Evolutionary conservation across 2,888 invertebrate genomes (phyloP), one percentile per base, ranked within the genome.

Genomic region (Meandrusa payeni): DNA sequence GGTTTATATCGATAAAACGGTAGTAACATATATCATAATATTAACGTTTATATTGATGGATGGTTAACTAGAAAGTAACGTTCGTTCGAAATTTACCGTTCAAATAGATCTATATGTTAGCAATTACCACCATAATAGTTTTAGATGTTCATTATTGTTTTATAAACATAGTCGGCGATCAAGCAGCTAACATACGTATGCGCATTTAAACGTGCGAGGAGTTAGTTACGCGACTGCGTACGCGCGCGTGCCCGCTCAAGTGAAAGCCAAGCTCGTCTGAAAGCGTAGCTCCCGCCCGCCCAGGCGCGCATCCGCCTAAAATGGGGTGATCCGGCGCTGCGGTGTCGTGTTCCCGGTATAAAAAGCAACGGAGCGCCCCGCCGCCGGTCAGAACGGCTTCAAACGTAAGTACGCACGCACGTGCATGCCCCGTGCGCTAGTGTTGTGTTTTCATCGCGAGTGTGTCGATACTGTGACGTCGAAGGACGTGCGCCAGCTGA

Each of bases 311-410:
- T 86, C 86, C 87, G 74, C 87, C 87, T 86, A 88, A 87, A 88
- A 87, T 86, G 86, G 87, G 87, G 82, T 80, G 85, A 76, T 82
- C 79, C 77, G 61, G 75, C 55, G 74, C 69, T 67, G 64, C 70
- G 89, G 93, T 92, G 92, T 94, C 93, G 91, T 91, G 90, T 93
- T 93, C 91, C 94, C 89, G 83, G 93, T 93, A 93, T 94, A 93
- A 93, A 93, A 93, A 90, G 89, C 89, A 89, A 86, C 86, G 78
- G 78, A 77, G 86, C 89, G 88, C 90, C 90, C 90, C 90, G 90
- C 91, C 90, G 90, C 91, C 92, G 93, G 93, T 94, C 96, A 96
- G 96, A 96, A 95, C 95, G 95, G 95, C 96, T 95, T 94, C 94
- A 93, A 95, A 95, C 95, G 96, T 96, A 95, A 96, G 96, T 96